These are phyloP conservation scores for Anthophora plumipes DNA, from an alignment of 2,888 invertebrate genomes.

Conservation along the genomic window DNA sequence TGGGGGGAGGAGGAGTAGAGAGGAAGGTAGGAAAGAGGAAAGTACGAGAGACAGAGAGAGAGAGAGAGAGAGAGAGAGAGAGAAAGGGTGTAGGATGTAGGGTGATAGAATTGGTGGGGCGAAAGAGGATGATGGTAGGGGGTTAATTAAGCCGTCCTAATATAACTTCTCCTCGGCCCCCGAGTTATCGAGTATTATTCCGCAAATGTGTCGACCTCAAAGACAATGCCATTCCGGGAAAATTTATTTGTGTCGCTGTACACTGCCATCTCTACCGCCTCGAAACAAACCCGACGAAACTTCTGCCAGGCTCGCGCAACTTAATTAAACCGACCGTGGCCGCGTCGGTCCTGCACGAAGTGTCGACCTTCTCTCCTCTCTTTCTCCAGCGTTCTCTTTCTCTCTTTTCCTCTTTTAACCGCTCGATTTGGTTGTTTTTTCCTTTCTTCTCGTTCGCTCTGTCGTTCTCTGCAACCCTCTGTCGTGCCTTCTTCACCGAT, in stretches of 20 bases:
- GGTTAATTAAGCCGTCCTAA: constrained; percentile 81
- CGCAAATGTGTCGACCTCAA: constrained; percentile 80
- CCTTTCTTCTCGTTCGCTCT: not conserved
- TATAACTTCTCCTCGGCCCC: constrained; percentile 78
- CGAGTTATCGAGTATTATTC: constrained; percentile 81
- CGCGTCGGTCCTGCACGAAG: constrained; percentile 73
- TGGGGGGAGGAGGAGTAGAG: constrained; percentile 19
- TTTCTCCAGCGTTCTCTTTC: constrained; percentile 15
- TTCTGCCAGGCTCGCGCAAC: constrained; percentile 76
- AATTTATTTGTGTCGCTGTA: constrained; percentile 80
- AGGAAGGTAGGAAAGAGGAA: too few relatives aligned
- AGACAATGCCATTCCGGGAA: constrained; percentile 80
- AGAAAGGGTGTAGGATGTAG: constrained; percentile 54
- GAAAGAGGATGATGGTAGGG: constrained; percentile 67
- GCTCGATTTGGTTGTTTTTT: not conserved
- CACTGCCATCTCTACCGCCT: constrained; percentile 64
- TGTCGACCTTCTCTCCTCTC: constrained; percentile 67
- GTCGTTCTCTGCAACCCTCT: not conserved
- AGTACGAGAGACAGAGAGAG: too few relatives aligned
- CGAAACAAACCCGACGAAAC: constrained; percentile 76
- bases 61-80: constrained; percentile 28
- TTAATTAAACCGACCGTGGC: constrained; percentile 78
- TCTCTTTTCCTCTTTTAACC: constrained; percentile 7
- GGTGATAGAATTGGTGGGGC: constrained; percentile 71
- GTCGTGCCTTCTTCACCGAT: not conserved